Percentiles rank a stretch among this genome's conserved stretches.
Evolutionary conservation across 2,888 invertebrate genomes (phyloP).

Genomic region (Pyrocoelia pectoralis): DNA sequence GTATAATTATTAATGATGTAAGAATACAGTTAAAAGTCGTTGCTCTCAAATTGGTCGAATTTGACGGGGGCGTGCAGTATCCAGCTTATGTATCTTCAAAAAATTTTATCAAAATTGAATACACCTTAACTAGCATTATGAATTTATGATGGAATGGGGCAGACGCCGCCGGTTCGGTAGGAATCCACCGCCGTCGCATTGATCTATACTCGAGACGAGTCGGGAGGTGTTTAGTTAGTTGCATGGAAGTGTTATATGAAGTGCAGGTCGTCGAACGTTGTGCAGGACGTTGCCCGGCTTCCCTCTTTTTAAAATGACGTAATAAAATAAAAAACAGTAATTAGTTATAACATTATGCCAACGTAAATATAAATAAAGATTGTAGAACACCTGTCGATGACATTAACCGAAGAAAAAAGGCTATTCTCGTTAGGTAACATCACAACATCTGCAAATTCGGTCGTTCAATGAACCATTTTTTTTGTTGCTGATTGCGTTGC

Average conservation of each 20-base stretch:
- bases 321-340: background rate
- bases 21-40: too few species aligned
- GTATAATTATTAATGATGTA: too few species aligned
- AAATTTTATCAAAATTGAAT: too few species aligned
- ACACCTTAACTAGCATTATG: background rate
- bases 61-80: too few species aligned
- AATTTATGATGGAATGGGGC: slow-evolving; percentile 4
- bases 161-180: slow-evolving; percentile 8
- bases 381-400: background rate
- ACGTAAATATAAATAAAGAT: background rate
- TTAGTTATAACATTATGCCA: slow-evolving; percentile 4
- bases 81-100: too few species aligned
- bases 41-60: too few species aligned
- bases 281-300: slow-evolving; percentile 51
- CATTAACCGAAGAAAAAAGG: background rate
- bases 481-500: background rate
- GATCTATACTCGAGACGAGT: slow-evolving; percentile 65
- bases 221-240: slow-evolving; percentile 55
- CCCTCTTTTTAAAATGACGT: background rate
- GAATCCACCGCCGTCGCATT: slow-evolving; percentile 51
- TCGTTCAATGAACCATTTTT: background rate
- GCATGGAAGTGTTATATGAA: slow-evolving; percentile 30
- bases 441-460: background rate
- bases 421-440: background rate
- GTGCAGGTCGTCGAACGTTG: slow-evolving; percentile 56